These are phyloP conservation scores for Onychorhynchus coronatus DNA, from an alignment of 2,113 vertebrate genomes.

Conservation along the genomic window DNA sequence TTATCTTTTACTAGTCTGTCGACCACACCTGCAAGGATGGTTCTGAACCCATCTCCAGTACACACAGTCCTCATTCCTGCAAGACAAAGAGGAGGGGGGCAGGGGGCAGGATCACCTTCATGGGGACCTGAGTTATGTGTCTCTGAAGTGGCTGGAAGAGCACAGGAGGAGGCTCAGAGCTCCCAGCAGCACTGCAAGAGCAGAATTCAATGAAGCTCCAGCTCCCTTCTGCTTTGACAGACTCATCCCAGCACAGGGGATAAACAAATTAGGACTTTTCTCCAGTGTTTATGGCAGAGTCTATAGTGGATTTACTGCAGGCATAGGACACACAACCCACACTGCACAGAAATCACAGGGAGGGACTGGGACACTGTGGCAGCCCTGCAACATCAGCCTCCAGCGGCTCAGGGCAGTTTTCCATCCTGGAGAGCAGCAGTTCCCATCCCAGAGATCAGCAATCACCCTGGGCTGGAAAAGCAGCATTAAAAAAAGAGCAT, in stretches of 20 bases:
- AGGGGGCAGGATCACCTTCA: background rate
- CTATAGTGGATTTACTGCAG: background rate
- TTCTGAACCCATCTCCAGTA: background rate
- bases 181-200: background rate
- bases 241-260: background rate
- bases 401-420: background rate
- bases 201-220: background rate
- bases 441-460: too few species aligned
- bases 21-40: background rate
- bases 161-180: background rate
- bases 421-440: background rate
- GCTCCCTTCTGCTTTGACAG: background rate
- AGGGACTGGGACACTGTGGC: background rate
- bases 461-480: background rate
- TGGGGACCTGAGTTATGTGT: rapidly evolving
- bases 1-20: background rate
- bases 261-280: background rate
- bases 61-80: rapidly evolving
- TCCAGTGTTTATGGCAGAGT: background rate
- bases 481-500: background rate
- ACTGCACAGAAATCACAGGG: background rate
- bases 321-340: background rate
- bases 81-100: background rate
- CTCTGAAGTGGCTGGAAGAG: background rate
- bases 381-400: background rate